Evolutionary conservation across 2,888 invertebrate genomes (phyloP), one percentile per base, ranked within the genome.

Genomic region (Itoplectis maculator): DNA sequence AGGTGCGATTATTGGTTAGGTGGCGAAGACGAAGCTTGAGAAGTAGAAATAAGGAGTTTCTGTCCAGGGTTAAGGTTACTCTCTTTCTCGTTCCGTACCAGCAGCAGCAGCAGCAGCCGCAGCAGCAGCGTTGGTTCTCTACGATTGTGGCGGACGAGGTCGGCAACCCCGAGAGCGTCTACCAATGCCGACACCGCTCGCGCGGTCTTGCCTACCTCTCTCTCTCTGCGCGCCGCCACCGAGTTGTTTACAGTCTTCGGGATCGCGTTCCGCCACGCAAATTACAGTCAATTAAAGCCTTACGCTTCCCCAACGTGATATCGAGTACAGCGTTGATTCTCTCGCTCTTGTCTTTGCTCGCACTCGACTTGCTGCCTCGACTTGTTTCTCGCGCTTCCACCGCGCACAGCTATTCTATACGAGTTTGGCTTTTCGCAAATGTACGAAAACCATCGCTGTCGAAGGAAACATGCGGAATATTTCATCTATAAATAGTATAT

Each of bases 231-330:
- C n/a, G n/a, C n/a, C 74, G 73, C 79, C 75, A 51, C 70, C 83
- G 79, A 86, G 84, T 86, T 84, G 86, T 86, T 86, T 85, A 86
- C 85, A 84, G 86, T 84, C 84, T 78, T 82, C 77, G 68, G 79
- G 81, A 85, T 86, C 82, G 85, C 85, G 86, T 87, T 85, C 86
- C 84, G 84, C 86, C 81, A 86, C 84, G 87, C 85, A 89, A 89
- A 89, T 89, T 88, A 87, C 87, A 87, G 87, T 89, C 88, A 89
- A 89, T 89, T 88, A 89, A 88, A 89, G 86, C 74, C 86, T 86
- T 86, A 74, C 86, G 83, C 86, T 79, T 83, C 81, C n/a, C n/a
- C 79, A 83, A 85, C 86, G 85, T 85, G 87, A 87, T 88, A 88
- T 88, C 86, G 86, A 87, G 84, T 86, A 80, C 82, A 70, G 76